A percentile compares a stretch with the other conserved stretches of the same genome.
These are phyloP conservation scores for Neogobius melanostomus DNA, from an alignment of 2,113 vertebrate species.

Conservation along the genomic window DNA sequence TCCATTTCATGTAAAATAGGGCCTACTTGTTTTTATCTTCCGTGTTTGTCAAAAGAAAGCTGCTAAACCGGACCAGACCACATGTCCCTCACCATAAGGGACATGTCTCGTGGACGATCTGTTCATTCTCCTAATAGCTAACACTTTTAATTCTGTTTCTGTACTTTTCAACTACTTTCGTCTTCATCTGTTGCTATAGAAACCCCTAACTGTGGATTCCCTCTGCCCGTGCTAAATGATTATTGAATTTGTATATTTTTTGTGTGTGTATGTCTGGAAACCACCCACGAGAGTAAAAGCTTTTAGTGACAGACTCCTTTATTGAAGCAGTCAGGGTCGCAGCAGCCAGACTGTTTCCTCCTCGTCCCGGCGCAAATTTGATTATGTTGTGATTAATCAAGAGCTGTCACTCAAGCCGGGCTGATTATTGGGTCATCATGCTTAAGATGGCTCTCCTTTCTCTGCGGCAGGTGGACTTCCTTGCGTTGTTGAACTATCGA, in stretches of 20 bases:
- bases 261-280: neutral
- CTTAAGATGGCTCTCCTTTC: neutral
- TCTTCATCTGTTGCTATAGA: neutral
- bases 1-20: neutral
- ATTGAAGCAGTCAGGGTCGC: constrained; percentile 26
- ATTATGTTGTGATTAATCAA: constrained; percentile 48
- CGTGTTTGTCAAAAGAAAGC: neutral
- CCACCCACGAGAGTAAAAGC: neutral
- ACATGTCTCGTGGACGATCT: neutral
- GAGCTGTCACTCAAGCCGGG: constrained; percentile 41
- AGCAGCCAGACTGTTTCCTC: constrained; percentile 13
- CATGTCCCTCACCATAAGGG: neutral
- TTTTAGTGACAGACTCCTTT: neutral
- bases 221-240: neutral
- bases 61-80: neutral
- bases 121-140: too few relatives aligned
- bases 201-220: neutral
- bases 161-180: neutral
- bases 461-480: too few relatives aligned
- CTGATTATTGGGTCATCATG: constrained; percentile 31
- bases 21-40: neutral
- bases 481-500: too few relatives aligned
- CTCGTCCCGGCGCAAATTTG: constrained; percentile 33
- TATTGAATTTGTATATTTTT: neutral
- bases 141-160: neutral